Evolutionary conservation across 2,797 vertebrate genomes (phyloP), one percentile per base, ranked within the genome.

Genomic region (Pitangus sulphuratus): DNA sequence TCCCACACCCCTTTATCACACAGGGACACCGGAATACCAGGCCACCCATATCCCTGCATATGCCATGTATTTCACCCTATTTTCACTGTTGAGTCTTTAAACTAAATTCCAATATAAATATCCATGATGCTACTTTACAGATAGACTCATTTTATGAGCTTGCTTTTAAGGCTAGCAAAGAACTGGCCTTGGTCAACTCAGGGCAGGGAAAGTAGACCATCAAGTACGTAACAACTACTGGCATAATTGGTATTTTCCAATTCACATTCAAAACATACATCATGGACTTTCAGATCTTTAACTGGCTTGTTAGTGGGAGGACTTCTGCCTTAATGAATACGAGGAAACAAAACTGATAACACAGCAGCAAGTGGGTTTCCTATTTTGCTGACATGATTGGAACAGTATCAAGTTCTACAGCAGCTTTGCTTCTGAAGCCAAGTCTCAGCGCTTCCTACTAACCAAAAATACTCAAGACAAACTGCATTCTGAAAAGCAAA

Each of bases 261-360:
- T 57, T 57, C 54, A 61, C 45, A 50, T 75, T 90, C 58, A 76
- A 84, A 94, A 58, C 0, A 1, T 21, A n/a, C 7, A 71, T 44
- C 80, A 8, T 53, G 39, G 65, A 54, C 83, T 54, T 79, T 10
- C 42, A 75, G 69, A 84, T 76, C 66, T 86, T 84, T 86, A 90
- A 61, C 65, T 80, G 95, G 69, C 45, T 75, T 69, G 50, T 44
- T 30, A 84, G 94, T 58, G 62, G 91, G 91, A 92, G 82, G 80
- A 57, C 26, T 95, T 91, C 80, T 93, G 76, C 83, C 54, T 62
- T 88, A 86, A 90, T 75, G 78, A 95, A 91, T 53, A 74, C 1
- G 1, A 88, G 96, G 93, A 95, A 95, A 91, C 65, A 76, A 82
- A 94, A 88, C 15, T 72, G 96, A 72, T 95, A 97, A 87, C 72